Conservation (phyloP, 2,113 vertebrate species). For the Cynopterus brachyotis region DNA sequence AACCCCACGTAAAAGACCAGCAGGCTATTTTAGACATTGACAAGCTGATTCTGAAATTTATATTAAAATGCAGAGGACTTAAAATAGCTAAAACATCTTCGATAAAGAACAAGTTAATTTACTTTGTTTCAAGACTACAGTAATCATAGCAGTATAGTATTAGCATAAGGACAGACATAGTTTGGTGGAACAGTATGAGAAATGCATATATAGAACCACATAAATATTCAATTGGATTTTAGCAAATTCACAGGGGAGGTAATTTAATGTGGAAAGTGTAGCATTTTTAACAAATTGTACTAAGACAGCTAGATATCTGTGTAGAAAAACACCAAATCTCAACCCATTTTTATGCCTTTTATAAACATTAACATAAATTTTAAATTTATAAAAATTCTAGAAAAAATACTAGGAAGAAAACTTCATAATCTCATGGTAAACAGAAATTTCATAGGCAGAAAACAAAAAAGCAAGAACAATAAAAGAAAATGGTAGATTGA, state of each 20-base stretch:
- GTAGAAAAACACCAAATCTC: background rate
- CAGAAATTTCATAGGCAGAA: background rate
- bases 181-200: background rate
- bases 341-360: background rate
- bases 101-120: background rate
- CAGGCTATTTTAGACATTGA: background rate
- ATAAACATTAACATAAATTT: background rate
- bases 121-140: background rate
- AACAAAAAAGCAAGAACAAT: background rate
- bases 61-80: background rate
- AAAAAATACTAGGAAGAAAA: background rate
- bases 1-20: background rate
- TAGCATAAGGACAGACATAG: background rate
- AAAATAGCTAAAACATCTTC: background rate
- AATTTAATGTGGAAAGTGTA: background rate
- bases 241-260: background rate
- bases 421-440: background rate
- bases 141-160: background rate
- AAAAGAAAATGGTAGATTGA: background rate
- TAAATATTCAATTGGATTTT: background rate
- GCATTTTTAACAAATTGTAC: background rate
- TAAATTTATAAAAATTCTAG: background rate
- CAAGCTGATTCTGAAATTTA: background rate
- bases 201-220: background rate
- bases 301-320: background rate